Conservation (phyloP, 2,113 vertebrate species). For the Apaloderma vittatum region DNA sequence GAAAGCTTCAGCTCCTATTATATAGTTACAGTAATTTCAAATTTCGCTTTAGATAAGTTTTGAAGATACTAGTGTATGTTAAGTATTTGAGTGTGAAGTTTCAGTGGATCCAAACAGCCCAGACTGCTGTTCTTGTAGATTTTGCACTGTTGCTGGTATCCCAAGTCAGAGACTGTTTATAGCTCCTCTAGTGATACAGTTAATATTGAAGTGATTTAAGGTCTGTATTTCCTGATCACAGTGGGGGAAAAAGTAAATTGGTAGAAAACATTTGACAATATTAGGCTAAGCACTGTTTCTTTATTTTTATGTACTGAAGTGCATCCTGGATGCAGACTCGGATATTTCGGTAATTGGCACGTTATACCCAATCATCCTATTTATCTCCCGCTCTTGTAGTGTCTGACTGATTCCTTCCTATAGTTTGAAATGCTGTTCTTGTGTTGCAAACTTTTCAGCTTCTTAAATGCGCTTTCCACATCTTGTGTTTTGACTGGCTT, state of each 20-base stretch:
- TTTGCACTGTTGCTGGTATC: background rate
- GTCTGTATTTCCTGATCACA: background rate
- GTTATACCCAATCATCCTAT: background rate
- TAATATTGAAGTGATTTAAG: background rate
- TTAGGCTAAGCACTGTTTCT: background rate
- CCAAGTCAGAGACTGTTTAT: background rate
- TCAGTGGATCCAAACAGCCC: background rate
- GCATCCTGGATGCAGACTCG: background rate
- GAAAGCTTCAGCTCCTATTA: background rate
- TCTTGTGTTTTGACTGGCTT: background rate
- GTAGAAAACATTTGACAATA: background rate
- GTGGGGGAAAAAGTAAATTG: accelerated
- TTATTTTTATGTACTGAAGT: background rate
- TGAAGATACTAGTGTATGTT: background rate
- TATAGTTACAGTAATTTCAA: background rate
- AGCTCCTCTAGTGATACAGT: background rate
- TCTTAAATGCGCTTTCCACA: background rate
- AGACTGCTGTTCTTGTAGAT: background rate
- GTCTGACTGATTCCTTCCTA: background rate
- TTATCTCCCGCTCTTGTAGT: background rate
- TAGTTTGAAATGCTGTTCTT: background rate
- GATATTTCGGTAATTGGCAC: background rate
- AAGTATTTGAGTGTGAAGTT: background rate
- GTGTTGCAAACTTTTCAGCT: background rate
- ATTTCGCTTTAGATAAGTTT: background rate